These are phyloP conservation scores for Acropternis orthonyx DNA, from an alignment of 2,797 vertebrate species.

Conservation along the genomic window DNA sequence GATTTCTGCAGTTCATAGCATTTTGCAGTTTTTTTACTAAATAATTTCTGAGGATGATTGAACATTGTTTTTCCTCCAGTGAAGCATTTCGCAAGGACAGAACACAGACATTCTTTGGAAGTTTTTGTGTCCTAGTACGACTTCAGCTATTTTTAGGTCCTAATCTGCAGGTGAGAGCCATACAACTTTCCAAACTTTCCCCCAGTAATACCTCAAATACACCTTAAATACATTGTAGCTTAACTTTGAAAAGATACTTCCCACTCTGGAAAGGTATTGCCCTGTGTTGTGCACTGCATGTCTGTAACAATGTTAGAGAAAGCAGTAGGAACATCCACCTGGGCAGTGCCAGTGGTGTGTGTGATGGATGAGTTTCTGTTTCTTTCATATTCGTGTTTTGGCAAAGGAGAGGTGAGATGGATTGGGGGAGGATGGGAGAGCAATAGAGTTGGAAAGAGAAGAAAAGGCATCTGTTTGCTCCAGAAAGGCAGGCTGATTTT, in stretches of 20 bases:
- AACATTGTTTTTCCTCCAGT: not conserved
- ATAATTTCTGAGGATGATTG: not conserved
- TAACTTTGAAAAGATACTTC: not conserved
- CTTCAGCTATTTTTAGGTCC: not conserved
- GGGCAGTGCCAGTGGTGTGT: not conserved
- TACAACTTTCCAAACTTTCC: not conserved
- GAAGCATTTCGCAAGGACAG: not conserved
- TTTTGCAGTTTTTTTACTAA: not conserved
- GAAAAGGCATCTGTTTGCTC: not conserved
- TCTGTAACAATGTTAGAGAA: not conserved
- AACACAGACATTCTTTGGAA: not conserved
- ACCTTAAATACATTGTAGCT: not conserved
- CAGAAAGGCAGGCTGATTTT: not conserved
- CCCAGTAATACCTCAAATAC: not conserved
- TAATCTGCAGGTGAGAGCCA: not conserved
- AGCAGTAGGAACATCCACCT: not conserved
- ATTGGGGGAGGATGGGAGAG: not conserved
- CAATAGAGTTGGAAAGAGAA: not conserved
- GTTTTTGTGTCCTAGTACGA: not conserved
- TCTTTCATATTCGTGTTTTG: not conserved
- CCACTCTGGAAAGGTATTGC: not conserved
- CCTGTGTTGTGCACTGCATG: accelerated
- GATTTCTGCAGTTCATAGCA: not conserved
- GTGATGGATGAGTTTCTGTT: not conserved
- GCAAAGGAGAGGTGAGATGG: not conserved